Conservation (phyloP, 2,113 vertebrate genomes). For the Ellobius talpinus region DNA sequence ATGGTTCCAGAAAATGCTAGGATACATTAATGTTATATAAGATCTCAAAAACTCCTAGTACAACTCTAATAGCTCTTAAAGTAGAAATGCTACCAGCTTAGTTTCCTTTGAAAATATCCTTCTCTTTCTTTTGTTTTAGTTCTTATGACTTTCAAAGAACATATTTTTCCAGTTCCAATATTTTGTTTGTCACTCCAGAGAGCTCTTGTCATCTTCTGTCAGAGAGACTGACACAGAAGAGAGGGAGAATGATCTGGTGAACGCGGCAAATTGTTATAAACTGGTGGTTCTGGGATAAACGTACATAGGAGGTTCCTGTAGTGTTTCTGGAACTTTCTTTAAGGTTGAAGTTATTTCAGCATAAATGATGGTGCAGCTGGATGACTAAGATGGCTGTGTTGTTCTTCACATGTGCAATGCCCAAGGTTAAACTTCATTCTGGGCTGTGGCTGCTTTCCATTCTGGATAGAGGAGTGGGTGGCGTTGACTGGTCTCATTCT, state of each 20-base stretch:
- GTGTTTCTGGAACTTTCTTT: background rate
- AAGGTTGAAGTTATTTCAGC: conserved; percentile 49
- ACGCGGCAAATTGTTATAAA: background rate
- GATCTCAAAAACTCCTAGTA: background rate
- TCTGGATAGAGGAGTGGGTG: background rate
- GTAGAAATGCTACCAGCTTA: background rate
- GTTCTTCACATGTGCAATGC: background rate
- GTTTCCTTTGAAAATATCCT: conserved; percentile 27
- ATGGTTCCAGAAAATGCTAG: conserved; percentile 4
- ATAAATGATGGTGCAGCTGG: background rate
- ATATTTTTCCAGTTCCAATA: background rate
- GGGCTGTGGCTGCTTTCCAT: background rate
- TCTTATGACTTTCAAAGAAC: conserved; percentile 16
- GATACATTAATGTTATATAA: background rate
- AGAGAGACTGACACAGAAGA: background rate
- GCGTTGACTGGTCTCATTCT: background rate
- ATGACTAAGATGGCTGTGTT: background rate
- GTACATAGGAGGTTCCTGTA: background rate
- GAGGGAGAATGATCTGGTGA: background rate
- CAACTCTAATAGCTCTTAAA: conserved; percentile 2
- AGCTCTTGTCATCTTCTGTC: background rate
- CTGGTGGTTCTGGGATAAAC: background rate
- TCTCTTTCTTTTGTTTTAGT: conserved; percentile 30
- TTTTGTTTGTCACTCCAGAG: background rate
- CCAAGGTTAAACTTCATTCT: background rate